Base-by-base conservation (phyloP, 2,888 invertebrate genomes). In the Erannis defoliaria region DNA sequence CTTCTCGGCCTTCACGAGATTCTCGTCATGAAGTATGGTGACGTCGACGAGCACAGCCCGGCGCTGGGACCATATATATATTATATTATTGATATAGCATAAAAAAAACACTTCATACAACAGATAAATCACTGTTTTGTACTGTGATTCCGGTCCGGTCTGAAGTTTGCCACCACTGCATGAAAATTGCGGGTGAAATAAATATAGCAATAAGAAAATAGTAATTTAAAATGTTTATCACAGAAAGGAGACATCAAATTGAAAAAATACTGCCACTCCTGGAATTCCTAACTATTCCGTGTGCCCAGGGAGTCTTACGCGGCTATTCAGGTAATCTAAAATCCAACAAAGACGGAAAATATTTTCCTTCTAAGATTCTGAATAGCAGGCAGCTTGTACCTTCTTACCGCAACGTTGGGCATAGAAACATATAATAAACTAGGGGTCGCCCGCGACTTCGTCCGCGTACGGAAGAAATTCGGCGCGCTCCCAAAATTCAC, bases 141-240 rank as follows among this genome's bases (percentile, higher is more conserved):
- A 45, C 5, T 37, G 42, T 74, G 71, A 67, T 74, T 76, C 73
- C 74, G 71, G 70, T 76, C 73, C 74, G 71, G 70, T 10, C 45
- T 42, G 45, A 50, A 23, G 55, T 51, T 42, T 46, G 46, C 45
- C 33, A 46, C 43, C n/a, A 29, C 48, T 26, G 29, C 40, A 66
- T 63, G 55, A 64, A 73, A 68, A 69, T 64, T 63, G 58, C 37
- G 48, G 62, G 23, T 58, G 62, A 64, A 63, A 54, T 35, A 63
- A 60, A 62, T 64, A 43, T 55, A 60, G 40, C 50, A 55, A 60
- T 54, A 61, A 63, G 51, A 64, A 60, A 64, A 60, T 45, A 45
- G 51, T 65, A 58, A 58, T 60, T 62, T 60, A 21, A 54, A 46
- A 51, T 57, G 48, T 61, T 59, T 59, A 68, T 63, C 54, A 43